A percentile compares a stretch with the other conserved stretches of the same genome.
phyloP scores from a whole-genome alignment of 1,140 invertebrate genomes.

The Megathymus violae region DNA sequence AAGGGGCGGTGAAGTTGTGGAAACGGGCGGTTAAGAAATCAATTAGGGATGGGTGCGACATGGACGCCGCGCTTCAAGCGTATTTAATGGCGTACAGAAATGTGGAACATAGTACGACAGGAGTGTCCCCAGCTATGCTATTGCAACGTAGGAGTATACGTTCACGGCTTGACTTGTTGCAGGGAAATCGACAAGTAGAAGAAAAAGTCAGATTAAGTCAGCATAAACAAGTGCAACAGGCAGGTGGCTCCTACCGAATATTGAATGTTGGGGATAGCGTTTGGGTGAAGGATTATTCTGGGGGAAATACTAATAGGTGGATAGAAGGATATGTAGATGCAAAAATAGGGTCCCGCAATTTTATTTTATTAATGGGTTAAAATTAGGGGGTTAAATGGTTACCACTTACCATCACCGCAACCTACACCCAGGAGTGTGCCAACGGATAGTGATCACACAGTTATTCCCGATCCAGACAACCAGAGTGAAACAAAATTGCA shows the following conservation, averaged over 20 bases:
- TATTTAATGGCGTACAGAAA: too few species aligned
- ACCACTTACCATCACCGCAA: too few species aligned
- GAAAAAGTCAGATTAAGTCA: not conserved
- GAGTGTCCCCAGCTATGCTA: conserved; percentile 18
- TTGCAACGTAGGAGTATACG: conserved; percentile 13
- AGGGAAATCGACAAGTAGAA: not conserved
- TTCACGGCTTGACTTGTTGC: conserved; percentile 22
- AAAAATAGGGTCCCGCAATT: not conserved
- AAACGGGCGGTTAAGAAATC: too few species aligned
- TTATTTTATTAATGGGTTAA: not conserved
- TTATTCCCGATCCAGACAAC: too few species aligned
- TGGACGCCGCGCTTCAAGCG: too few species aligned
- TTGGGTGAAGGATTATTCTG: not conserved
- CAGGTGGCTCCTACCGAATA: too few species aligned
- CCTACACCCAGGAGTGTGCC: too few species aligned
- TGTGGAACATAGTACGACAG: too few species aligned
- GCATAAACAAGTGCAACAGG: not conserved
- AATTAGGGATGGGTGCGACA: too few species aligned
- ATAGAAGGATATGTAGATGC: not conserved
- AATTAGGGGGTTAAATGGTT: not conserved
- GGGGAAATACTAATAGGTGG: not conserved
- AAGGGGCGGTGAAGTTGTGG: too few species aligned
- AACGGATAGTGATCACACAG: too few species aligned
- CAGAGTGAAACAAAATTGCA: too few species aligned
- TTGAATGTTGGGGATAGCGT: not conserved